phyloP scores from a whole-genome alignment of 2,113 vertebrate species.

The Agapornis roseicollis region DNA sequence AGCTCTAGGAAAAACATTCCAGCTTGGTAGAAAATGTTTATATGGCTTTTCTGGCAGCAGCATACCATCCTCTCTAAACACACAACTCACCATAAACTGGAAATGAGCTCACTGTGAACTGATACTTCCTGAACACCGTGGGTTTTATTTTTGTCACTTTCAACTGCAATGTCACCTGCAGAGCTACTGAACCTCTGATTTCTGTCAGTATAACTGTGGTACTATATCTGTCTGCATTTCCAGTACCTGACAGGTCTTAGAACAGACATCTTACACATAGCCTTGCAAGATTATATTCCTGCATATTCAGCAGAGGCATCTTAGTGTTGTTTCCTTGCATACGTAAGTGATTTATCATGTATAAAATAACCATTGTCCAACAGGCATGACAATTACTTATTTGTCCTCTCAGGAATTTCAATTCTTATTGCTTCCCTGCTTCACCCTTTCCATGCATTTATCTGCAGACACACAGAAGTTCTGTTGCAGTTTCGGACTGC shows the following conservation, averaged over 20 bases:
- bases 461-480: neutral
- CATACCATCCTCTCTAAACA: neutral
- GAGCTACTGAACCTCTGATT: neutral
- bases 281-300: neutral
- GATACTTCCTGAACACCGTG: rapidly evolving
- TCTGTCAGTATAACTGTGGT: neutral
- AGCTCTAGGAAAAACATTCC: neutral
- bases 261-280: neutral
- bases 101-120: neutral
- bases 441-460: neutral
- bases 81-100: neutral
- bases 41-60: neutral
- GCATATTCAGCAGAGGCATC: neutral
- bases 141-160: neutral
- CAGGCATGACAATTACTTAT: neutral
- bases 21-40: neutral
- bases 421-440: neutral
- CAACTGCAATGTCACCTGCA: rapidly evolving
- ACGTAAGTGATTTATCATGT: neutral
- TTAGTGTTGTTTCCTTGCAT: neutral
- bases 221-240: neutral
- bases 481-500: neutral
- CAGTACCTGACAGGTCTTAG: neutral
- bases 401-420: neutral
- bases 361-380: neutral